Percentiles rank a stretch among this genome's conserved stretches.
These are phyloP conservation scores for Dromaius novaehollandiae DNA, from an alignment of 2,113 vertebrate genomes.

Conservation along the genomic window DNA sequence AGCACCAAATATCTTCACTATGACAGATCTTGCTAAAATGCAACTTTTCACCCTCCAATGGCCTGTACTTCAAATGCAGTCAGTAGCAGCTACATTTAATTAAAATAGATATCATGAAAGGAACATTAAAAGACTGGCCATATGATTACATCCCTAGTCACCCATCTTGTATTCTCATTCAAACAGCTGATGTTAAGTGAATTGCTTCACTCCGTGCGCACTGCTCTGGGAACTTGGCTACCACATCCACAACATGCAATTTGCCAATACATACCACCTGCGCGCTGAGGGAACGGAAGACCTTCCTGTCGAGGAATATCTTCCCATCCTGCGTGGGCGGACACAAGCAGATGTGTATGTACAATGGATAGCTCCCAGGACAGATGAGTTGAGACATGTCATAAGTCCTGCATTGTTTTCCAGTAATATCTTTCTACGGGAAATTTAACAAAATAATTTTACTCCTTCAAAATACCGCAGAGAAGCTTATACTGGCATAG, in stretches of 20 bases:
- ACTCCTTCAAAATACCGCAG: neutral
- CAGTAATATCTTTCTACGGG: conserved; percentile 42
- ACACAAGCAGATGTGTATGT: conserved; percentile 46
- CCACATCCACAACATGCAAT: neutral
- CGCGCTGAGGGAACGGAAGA: conserved; percentile 29
- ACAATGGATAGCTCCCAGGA: conserved; percentile 58
- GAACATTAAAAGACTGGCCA: neutral
- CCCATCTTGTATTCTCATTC: conserved; percentile 21
- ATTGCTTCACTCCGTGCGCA: neutral
- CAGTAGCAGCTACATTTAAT: neutral
- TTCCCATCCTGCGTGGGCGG: conserved; percentile 68
- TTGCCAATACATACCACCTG: conserved; percentile 65
- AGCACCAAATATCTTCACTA: neutral
- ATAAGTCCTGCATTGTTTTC: conserved; percentile 42
- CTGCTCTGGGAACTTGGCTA: conserved; percentile 57
- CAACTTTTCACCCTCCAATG: neutral
- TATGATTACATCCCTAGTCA: neutral
- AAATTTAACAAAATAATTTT: conserved; percentile 8
- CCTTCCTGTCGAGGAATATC: conserved; percentile 61
- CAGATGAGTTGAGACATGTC: conserved; percentile 15
- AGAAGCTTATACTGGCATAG: neutral
- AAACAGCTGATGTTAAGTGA: neutral
- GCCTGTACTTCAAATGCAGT: neutral
- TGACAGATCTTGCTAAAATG: neutral
- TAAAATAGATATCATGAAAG: neutral